phyloP scores from a whole-genome alignment of 1,140 invertebrate genomes.

The Papilio polytes region DNA sequence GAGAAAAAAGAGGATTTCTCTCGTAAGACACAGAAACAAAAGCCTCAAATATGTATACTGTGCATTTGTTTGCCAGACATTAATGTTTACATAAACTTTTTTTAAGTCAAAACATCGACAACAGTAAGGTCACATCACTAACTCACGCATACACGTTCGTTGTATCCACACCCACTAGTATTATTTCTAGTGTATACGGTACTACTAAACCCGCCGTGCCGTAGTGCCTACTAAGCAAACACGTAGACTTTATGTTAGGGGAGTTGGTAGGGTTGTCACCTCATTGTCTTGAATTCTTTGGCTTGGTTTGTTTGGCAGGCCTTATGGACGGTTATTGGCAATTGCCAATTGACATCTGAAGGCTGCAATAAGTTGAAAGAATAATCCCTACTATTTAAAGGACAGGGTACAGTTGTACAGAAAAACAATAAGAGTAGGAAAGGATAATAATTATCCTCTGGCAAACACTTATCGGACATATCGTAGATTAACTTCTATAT shows the following conservation, averaged over 20 bases:
- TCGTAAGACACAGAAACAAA: not conserved
- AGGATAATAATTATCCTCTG: too few species aligned
- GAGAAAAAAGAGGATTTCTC: not conserved
- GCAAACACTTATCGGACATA: too few species aligned
- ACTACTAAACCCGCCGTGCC: not conserved
- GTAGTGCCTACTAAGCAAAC: conserved; percentile 29
- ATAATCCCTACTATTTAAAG: too few species aligned
- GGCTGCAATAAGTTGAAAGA: too few species aligned
- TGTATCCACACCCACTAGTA: not conserved
- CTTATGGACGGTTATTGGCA: too few species aligned
- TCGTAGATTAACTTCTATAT: too few species aligned
- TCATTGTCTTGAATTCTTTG: not conserved
- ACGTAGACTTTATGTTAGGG: conserved; percentile 31
- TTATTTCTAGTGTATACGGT: conserved; percentile 9
- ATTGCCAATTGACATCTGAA: too few species aligned
- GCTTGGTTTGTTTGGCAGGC: not conserved
- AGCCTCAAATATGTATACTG: not conserved
- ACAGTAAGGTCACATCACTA: not conserved
- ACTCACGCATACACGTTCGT: not conserved
- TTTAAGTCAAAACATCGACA: not conserved
- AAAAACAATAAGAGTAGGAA: too few species aligned
- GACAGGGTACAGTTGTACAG: too few species aligned
- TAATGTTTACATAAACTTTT: too few species aligned
- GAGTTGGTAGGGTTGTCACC: not conserved
- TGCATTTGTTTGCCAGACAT: too few species aligned